Conservation (phyloP, 2,888 invertebrate species). For the Cryptus armator region DNA sequence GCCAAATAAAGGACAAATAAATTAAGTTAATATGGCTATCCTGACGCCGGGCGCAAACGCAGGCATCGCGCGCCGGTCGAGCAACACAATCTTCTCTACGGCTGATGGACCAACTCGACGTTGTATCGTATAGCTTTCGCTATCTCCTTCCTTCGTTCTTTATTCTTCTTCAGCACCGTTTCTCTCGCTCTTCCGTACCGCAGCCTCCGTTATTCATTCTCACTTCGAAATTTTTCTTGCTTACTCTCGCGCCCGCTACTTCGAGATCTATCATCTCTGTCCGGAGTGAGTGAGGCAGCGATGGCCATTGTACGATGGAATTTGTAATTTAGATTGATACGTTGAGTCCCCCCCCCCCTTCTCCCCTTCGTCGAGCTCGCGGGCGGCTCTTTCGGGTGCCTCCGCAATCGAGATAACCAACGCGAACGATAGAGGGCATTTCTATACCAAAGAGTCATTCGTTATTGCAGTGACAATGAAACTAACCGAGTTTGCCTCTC, state of each 20-base stretch:
- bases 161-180: slow-evolving; percentile 8
- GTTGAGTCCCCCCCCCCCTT: slow-evolving; percentile 69
- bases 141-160: slow-evolving; percentile 25
- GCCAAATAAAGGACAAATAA: slow-evolving; percentile 85
- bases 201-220: slow-evolving; percentile 63
- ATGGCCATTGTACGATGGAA: slow-evolving; percentile 82
- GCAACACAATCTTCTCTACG: slow-evolving; percentile 73
- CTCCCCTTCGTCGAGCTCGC: slow-evolving; percentile 55
- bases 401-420: slow-evolving; percentile 64
- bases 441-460: slow-evolving; percentile 40
- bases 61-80: slow-evolving; percentile 55
- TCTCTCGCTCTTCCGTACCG: slow-evolving; percentile 20
- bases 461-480: slow-evolving; percentile 10
- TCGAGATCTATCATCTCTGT: slow-evolving; percentile 47
- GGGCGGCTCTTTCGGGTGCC: slow-evolving; percentile 58
- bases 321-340: slow-evolving; percentile 85
- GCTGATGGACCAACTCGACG: slow-evolving; percentile 27
- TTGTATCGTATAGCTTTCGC: slow-evolving; percentile 12
- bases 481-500: slow-evolving; percentile 32
- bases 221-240: slow-evolving; percentile 37
- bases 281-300: slow-evolving; percentile 46
- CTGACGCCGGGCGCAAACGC: slow-evolving; percentile 70
- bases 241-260: slow-evolving; percentile 27
- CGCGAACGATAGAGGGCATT: slow-evolving; percentile 27
- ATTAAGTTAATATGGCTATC: slow-evolving; percentile 83